Conservation (phyloP, 1,140 invertebrate species). For the Adelges cooleyi region DNA sequence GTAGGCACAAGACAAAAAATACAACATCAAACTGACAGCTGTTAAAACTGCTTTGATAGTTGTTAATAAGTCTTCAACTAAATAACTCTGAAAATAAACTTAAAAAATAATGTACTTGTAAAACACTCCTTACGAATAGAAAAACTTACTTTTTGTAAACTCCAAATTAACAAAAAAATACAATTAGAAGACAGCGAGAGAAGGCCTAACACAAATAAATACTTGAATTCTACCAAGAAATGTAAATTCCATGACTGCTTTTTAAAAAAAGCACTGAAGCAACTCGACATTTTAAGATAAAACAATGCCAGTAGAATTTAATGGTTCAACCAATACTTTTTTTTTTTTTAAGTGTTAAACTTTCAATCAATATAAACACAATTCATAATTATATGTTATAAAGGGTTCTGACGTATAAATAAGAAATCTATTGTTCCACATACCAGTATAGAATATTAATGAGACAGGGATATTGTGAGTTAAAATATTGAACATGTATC, state of each 20-base stretch:
- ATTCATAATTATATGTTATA: too few species aligned
- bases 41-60: constrained; percentile 18
- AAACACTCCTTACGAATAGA: neutral
- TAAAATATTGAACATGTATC: too few species aligned
- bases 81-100: constrained; percentile 28
- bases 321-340: too few species aligned
- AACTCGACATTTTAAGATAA: too few species aligned
- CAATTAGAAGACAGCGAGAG: constrained; percentile 4
- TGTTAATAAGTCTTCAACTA: constrained; percentile 22
- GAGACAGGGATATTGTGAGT: too few species aligned
- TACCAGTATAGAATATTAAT: too few species aligned
- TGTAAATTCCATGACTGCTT: neutral
- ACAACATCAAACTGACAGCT: constrained; percentile 17
- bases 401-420: too few species aligned
- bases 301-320: too few species aligned
- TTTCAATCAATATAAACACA: too few species aligned
- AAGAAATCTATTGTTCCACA: too few species aligned
- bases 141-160: constrained; percentile 24
- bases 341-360: too few species aligned
- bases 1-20: constrained; percentile 20
- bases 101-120: neutral
- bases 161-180: constrained; percentile 14
- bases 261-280: neutral
- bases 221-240: neutral
- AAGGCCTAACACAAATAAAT: constrained; percentile 22